Percentiles rank a stretch among this genome's conserved stretches.
phyloP scores from a whole-genome alignment of 2,113 vertebrate genomes.

The Crotalus viridis region DNA sequence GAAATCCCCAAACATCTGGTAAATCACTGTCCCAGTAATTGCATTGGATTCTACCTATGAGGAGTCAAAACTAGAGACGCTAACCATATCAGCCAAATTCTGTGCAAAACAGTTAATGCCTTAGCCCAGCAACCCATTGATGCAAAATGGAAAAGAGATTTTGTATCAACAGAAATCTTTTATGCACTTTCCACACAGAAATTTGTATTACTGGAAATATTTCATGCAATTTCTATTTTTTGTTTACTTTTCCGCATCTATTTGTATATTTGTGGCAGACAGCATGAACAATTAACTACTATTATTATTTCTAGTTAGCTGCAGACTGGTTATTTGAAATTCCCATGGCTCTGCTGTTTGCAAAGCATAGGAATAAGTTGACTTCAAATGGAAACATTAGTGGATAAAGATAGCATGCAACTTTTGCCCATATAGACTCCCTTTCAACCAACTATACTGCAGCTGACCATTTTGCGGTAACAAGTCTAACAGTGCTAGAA shows the following conservation, averaged over 20 bases:
- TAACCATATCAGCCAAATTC: not conserved
- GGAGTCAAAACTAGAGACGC: not conserved
- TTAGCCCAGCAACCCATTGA: not conserved
- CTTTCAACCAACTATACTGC: not conserved
- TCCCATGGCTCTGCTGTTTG: not conserved
- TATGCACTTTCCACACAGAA: not conserved
- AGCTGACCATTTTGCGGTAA: not conserved
- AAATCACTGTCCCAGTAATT: not conserved
- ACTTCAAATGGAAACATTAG: not conserved
- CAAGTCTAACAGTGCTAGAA: not conserved
- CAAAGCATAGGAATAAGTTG: not conserved
- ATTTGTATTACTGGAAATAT: not conserved
- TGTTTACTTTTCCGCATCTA: not conserved
- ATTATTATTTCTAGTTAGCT: not conserved
- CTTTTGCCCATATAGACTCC: not conserved
- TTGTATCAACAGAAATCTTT: not conserved
- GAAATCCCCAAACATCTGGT: not conserved
- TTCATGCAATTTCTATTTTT: not conserved
- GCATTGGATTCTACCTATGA: not conserved
- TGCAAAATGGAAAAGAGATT: not conserved
- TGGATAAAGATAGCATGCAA: not conserved
- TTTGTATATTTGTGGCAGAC: not conserved
- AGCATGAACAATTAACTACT: not conserved
- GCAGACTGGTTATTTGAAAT: not conserved
- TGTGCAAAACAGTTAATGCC: not conserved